Base-by-base conservation (phyloP, 2,888 invertebrate genomes). In the Rhimphoctona megacephalus region DNA sequence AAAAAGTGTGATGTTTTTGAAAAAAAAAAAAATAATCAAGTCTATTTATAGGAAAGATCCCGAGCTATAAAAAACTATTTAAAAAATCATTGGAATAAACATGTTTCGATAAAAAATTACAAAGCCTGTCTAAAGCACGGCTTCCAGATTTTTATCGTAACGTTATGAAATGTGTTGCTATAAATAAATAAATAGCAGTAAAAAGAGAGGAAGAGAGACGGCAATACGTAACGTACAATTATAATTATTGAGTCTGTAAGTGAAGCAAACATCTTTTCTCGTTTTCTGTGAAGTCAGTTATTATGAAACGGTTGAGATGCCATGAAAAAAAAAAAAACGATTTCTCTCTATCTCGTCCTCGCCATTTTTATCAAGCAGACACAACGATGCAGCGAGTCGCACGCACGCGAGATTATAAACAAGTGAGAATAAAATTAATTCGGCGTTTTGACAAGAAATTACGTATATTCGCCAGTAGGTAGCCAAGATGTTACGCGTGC, bases 381-480 rank as follows among this genome's bases (percentile, higher is more conserved):
- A 30, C 14, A 30, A 6, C 17, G 17, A 30, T n/a, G 66, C 43
- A 39, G 30, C 39, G 54, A 69, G 54, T 57, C 30, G 30, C 54
- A 43, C 52, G 43, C 22, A 39, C 52, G 64, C 36, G 66, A 36
- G 43, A 25, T 46, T 19, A 57, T 73, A 22, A n/a, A 43, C 36
- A 57, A 72, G 57, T 74, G 61, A 74, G 79, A 79, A 67, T 52
- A 73, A 79, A 74, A 83, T 79, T 83, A 79, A 83, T 83, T 83
- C 73, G 73, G 79, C 73, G 73, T 73, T 83, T 67, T 46, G 66
- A 78, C 70, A 22, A 72, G 77, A 61, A 73, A 73, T 83, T 54
- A 73, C 54, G 67, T 46, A 69, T 46, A 79, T 70, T 74, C 33
- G 30, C n/a, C 30, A 25, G 36, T 36, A 39, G 61, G 22, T 43